A percentile compares a stretch with the other conserved stretches of the same genome.
Conservation (phyloP, 2,888 invertebrate species). For the Drosophila subquinaria region DNA sequence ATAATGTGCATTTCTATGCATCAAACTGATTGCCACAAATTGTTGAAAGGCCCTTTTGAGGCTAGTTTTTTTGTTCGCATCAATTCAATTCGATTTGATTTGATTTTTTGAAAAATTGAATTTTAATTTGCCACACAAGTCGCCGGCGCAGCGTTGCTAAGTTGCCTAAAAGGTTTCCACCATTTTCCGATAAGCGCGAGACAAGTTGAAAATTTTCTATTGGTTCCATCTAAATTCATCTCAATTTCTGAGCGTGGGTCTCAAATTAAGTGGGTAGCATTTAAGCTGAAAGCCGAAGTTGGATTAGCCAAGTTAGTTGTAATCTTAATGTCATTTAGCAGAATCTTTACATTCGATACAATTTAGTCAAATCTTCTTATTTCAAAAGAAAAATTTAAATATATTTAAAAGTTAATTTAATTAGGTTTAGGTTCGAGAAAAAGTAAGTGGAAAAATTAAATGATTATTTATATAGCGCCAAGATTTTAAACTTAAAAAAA, state of each 20-base stretch:
- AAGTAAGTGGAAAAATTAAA: no score
- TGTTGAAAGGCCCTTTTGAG: constrained; percentile 11
- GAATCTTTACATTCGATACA: not conserved
- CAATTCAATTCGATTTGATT: constrained; percentile 48
- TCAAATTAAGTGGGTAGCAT: constrained; percentile 25
- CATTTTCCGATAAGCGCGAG: constrained; percentile 67
- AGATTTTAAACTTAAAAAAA: no score
- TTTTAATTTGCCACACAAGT: constrained; percentile 79
- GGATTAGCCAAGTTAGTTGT: constrained; percentile 7
- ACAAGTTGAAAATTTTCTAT: constrained; percentile 50
- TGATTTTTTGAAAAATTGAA: constrained; percentile 76
- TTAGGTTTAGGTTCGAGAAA: no score
- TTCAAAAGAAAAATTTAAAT: not conserved
- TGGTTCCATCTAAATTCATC: constrained; percentile 36
- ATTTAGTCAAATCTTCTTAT: not conserved
- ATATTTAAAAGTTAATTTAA: not conserved
- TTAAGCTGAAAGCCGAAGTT: not conserved
- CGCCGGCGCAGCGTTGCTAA: constrained; percentile 30
- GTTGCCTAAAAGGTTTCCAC: constrained; percentile 71
- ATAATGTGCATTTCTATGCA: constrained; percentile 37
- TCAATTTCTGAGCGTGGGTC: constrained; percentile 21
- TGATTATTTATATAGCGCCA: no score
- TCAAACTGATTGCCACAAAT: constrained; percentile 31
- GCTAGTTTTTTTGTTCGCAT: constrained; percentile 4
- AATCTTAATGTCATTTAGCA: constrained; percentile 5